Evolutionary conservation across 1,140 invertebrate genomes (phyloP).

Genomic region (Nixonia krombeini): DNA sequence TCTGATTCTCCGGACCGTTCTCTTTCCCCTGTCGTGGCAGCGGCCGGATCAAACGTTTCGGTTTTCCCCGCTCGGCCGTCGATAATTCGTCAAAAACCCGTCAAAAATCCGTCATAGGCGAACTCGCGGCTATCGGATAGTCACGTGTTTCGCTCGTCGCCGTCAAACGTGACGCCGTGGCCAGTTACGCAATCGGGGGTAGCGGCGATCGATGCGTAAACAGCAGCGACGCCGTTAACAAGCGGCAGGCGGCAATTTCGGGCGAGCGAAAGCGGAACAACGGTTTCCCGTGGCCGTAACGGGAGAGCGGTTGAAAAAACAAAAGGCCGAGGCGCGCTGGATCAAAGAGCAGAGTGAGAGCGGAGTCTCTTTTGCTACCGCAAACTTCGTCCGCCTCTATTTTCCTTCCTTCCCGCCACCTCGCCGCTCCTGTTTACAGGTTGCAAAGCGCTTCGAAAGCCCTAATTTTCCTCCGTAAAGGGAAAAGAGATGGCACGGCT

Average conservation of each 20-base stretch:
- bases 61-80: too few relatives aligned
- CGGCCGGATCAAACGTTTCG: too few relatives aligned
- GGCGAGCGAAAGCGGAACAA: slow-evolving; percentile 17
- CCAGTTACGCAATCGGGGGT: too few relatives aligned
- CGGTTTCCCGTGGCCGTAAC: slow-evolving; percentile 3
- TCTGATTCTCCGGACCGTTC: too few relatives aligned
- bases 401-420: slow-evolving; percentile 2
- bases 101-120: background rate
- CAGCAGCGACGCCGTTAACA: too few relatives aligned
- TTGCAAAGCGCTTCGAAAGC: slow-evolving; percentile 20
- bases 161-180: too few relatives aligned
- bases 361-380: slow-evolving; percentile 20
- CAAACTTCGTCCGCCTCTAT: slow-evolving; percentile 18
- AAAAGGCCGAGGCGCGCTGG: slow-evolving; percentile 24
- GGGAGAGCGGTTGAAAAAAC: slow-evolving; percentile 24
- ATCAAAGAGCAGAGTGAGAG: slow-evolving; percentile 34
- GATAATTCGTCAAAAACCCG: background rate
- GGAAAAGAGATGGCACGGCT: slow-evolving; percentile 16
- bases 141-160: background rate
- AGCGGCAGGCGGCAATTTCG: slow-evolving; percentile 9
- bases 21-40: too few relatives aligned
- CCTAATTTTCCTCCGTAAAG: slow-evolving; percentile 29
- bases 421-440: slow-evolving; percentile 13
- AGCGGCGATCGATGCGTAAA: too few relatives aligned
- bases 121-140: background rate